A percentile compares a stretch with the other conserved stretches of the same genome.
These are phyloP conservation scores for Eudasyphora cyanicolor DNA, from an alignment of 2,888 invertebrate genomes.

Conservation along the genomic window DNA sequence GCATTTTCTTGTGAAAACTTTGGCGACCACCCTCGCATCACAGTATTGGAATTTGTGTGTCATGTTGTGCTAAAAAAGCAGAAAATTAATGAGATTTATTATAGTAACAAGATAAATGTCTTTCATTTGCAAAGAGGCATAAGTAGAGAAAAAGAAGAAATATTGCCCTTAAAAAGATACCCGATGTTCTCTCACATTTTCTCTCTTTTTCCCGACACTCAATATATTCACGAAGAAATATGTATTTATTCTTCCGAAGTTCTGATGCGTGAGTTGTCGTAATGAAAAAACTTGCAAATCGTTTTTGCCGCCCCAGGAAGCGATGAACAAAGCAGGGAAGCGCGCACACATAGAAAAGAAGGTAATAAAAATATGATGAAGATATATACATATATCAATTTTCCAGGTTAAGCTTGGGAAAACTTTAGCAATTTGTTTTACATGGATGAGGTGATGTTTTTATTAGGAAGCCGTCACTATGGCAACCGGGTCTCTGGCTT, in stretches of 20 bases:
- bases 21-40: neutral
- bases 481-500: too few relatives aligned
- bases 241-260: constrained; percentile 25
- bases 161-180: constrained; percentile 41
- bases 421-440: constrained; percentile 33
- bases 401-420: neutral
- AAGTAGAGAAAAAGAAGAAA: neutral
- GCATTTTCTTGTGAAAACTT: too few relatives aligned
- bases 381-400: too few relatives aligned
- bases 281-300: constrained; percentile 38
- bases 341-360: constrained; percentile 10
- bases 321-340: too few relatives aligned
- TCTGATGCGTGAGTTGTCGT: constrained; percentile 3
- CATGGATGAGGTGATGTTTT: constrained; percentile 24
- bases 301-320: constrained; percentile 22
- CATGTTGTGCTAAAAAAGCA: constrained; percentile 34
- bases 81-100: constrained; percentile 50
- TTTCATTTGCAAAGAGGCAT: neutral
- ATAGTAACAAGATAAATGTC: constrained; percentile 51
- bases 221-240: neutral
- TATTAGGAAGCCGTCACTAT: neutral
- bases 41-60: neutral
- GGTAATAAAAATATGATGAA: constrained; percentile 40
- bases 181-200: neutral
- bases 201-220: neutral